phyloP scores from a whole-genome alignment of 2,113 vertebrate genomes.

The Ariopsis seemanni region DNA sequence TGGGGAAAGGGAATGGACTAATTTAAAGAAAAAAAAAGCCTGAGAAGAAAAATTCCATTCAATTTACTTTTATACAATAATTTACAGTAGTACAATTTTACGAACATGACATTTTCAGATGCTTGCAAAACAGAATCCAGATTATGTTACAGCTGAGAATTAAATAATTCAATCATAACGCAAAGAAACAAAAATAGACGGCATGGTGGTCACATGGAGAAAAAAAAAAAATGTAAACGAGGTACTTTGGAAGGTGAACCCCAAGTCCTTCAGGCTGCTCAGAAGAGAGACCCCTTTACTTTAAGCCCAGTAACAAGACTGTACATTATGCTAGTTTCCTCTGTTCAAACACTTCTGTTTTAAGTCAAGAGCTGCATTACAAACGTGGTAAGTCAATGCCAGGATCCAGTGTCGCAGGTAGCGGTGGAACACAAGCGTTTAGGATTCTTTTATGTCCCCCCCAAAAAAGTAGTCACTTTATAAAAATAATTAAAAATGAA shows the following conservation, averaged over 20 bases:
- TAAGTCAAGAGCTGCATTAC: slow-evolving; percentile 79
- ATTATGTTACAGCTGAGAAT: slow-evolving; percentile 89
- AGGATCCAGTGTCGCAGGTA: slow-evolving; percentile 87
- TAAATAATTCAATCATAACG: slow-evolving; percentile 98
- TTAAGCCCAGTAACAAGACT: slow-evolving; percentile 78
- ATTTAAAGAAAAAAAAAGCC: slow-evolving; percentile 81
- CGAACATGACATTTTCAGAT: slow-evolving; percentile 80
- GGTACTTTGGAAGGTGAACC: slow-evolving; percentile 93
- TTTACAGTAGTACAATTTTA: slow-evolving; percentile 86
- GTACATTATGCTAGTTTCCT: slow-evolving; percentile 50
- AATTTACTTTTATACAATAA: slow-evolving; percentile 96
- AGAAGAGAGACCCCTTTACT: slow-evolving; percentile 72
- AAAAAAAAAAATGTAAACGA: slow-evolving; percentile 86
- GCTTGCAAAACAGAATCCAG: slow-evolving; percentile 79
- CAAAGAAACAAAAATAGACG: slow-evolving; percentile 68
- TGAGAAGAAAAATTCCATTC: slow-evolving; percentile 85
- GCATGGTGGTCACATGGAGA: slow-evolving; percentile 88
- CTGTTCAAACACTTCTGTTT: slow-evolving; percentile 71
- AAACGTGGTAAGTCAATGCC: slow-evolving; percentile 71
- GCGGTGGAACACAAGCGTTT: slow-evolving; percentile 82
- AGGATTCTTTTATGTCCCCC: slow-evolving; percentile 84
- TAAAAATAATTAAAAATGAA: slow-evolving; percentile 78
- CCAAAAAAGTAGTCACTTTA: slow-evolving; percentile 78
- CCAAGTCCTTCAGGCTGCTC: slow-evolving; percentile 82
- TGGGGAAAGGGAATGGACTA: slow-evolving; percentile 76